These are phyloP conservation scores for Pasiphila rectangulata DNA, from an alignment of 2,888 invertebrate genomes.

Conservation along the genomic window DNA sequence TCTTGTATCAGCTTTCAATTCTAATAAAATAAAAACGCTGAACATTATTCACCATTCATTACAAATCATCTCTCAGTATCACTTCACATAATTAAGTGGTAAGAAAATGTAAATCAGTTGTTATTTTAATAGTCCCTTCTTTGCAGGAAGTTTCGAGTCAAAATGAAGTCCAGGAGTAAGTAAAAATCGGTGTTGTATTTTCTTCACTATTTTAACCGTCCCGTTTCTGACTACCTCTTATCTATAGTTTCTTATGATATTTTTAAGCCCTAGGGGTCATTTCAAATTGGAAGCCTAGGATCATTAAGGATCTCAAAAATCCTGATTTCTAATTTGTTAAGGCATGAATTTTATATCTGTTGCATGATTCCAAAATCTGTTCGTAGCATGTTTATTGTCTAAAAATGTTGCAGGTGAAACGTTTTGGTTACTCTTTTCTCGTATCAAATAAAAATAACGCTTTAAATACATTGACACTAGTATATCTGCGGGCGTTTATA, in stretches of 20 bases:
- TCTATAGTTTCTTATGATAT: background rate
- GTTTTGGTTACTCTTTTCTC: too few species aligned
- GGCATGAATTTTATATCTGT: constrained; percentile 11
- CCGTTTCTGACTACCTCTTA: constrained; percentile 5
- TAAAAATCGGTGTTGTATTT: constrained; percentile 19
- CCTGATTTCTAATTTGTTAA: background rate
- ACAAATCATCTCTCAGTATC: too few species aligned
- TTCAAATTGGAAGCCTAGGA: background rate
- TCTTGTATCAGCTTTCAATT: too few species aligned
- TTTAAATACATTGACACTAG: too few species aligned
- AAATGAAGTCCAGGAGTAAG: constrained; percentile 28
- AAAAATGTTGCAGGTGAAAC: background rate
- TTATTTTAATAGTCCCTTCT: constrained; percentile 18
- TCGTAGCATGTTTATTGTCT: constrained; percentile 3
- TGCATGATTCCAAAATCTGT: constrained; percentile 8
- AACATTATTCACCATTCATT: too few species aligned
- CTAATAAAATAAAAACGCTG: too few species aligned
- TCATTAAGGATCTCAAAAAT: background rate
- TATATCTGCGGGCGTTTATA: too few species aligned
- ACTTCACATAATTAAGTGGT: too few species aligned
- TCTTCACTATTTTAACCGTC: background rate
- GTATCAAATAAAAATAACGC: too few species aligned
- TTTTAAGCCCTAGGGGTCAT: background rate
- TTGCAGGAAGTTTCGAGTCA: constrained; percentile 23
- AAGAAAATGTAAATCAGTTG: background rate